A percentile compares a stretch with the other conserved stretches of the same genome.
phyloP scores from a whole-genome alignment of 92 coral and sea anemone species.

The Heliopora coerulea region DNA sequence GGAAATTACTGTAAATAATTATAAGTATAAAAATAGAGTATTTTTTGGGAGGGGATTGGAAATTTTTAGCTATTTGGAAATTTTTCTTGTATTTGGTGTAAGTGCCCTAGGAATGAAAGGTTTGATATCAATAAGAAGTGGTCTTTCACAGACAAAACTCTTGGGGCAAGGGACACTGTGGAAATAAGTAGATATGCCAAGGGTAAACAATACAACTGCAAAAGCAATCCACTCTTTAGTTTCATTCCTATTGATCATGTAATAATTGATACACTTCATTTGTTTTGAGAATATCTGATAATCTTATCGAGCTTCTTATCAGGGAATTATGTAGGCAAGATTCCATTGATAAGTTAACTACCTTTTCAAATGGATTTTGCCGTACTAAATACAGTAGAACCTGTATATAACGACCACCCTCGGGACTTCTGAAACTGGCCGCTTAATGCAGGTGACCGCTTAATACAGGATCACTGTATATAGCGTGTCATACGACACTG shows the following conservation, averaged over 20 bases:
- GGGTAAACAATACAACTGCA: slow-evolving; percentile 10
- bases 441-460: too few relatives aligned
- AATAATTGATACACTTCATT: slow-evolving; percentile 56
- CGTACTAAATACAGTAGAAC: slow-evolving; percentile 5
- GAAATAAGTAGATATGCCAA: slow-evolving; percentile 16
- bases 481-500: too few relatives aligned
- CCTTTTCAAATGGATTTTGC: slow-evolving; percentile 43
- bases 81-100: slow-evolving; percentile 51
- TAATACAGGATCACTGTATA: too few relatives aligned
- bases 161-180: slow-evolving; percentile 14
- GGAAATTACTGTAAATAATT: slow-evolving; percentile 15
- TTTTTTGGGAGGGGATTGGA: slow-evolving; percentile 57
- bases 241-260: slow-evolving; percentile 61
- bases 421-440: too few relatives aligned
- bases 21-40: slow-evolving; percentile 34
- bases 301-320: slow-evolving; percentile 48
- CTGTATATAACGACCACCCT: too few relatives aligned
- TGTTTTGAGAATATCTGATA: slow-evolving; percentile 63
- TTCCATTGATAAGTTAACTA: slow-evolving; percentile 4
- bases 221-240: slow-evolving; percentile 28
- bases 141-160: slow-evolving; percentile 28
- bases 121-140: neutral
- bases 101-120: slow-evolving; percentile 43
- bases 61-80: slow-evolving; percentile 51
- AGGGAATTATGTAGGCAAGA: slow-evolving; percentile 32